phyloP scores from a whole-genome alignment of 2,797 vertebrate species.

The Esox masquinongy region DNA sequence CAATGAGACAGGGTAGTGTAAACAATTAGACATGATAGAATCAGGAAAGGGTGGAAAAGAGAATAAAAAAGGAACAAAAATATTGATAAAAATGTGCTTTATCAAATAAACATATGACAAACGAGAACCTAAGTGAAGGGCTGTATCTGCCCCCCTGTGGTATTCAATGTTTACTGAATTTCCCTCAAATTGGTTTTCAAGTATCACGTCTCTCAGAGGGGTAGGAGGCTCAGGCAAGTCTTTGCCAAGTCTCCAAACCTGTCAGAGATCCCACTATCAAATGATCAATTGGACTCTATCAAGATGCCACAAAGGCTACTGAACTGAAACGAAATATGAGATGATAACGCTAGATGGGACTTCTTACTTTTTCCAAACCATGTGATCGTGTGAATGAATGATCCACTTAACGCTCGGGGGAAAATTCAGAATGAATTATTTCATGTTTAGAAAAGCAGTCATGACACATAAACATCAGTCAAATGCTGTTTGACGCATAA shows the following conservation, averaged over 20 bases:
- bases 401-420: constrained; percentile 33
- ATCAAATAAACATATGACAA: constrained; percentile 6
- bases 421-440: background rate
- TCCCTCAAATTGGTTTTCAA: constrained; percentile 14
- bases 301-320: constrained; percentile 44
- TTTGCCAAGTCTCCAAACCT: constrained; percentile 41
- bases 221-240: constrained; percentile 36
- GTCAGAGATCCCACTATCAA: constrained; percentile 57
- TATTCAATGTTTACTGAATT: constrained; percentile 19
- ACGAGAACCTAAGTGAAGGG: background rate
- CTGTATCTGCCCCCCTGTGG: constrained; percentile 8
- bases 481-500: too few species aligned
- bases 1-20: too few species aligned
- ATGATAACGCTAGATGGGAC: constrained; percentile 52
- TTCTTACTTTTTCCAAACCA: constrained; percentile 38
- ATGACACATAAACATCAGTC: background rate
- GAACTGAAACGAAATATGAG: constrained; percentile 52
- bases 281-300: constrained; percentile 53
- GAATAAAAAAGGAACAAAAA: too few species aligned
- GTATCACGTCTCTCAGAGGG: constrained; percentile 3
- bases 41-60: too few species aligned
- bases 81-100: too few species aligned
- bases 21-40: too few species aligned
- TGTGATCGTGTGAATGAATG: constrained; percentile 56
- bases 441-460: background rate